Base-by-base conservation (phyloP, 1,140 invertebrate species). In the Hylyphantes graminicola region DNA sequence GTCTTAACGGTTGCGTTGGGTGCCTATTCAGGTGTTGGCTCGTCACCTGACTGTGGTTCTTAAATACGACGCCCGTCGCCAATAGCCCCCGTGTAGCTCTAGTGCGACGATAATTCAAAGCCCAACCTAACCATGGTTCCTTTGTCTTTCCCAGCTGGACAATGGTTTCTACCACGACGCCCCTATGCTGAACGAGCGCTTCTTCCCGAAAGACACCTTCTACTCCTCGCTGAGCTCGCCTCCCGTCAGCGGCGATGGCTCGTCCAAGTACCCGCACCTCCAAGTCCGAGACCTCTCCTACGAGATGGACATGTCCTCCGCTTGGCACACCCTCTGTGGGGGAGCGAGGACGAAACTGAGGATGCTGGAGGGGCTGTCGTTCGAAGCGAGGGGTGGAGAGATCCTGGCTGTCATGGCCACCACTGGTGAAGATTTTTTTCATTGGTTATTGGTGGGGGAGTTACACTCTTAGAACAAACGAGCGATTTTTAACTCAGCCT, bases 341-440 rank as follows among this genome's bases (percentile, higher is more conserved):
- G 89, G 85, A 17, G 86, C 86, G 0, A 54, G 87, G 48, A 88
- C 87, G 21, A 89, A 89, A 65, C 63, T 87, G 0, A 89, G 91
- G 11, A 87, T 94, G 5, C 88, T 96, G 55, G 93, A 94, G 72
- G 93, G 93, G 12, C 91, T 96, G 10, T 93, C 93, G 2, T 92
- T 96, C 85, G 95, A 98, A 89, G 95, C 95, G 8, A 93, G 94
- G 80, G 96, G 95, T 0, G 96, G 96, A 7, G 97, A 98, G 90
- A 92, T 98, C 13, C 89, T 98, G 79, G 96, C 95, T 0, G 92
- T 98, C 12, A 94, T 98, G 93, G 93, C 96, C 0, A 98, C 96
- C 0, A 90, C 88, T 68, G 91, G 92, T 92, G 87, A 90, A 88
- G 86, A 53, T 19, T 54, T 5, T 6, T 15, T 53, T 35, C 13